phyloP scores from a whole-genome alignment of 2,113 vertebrate genomes.

The Tympanuchus pallidicinctus region DNA sequence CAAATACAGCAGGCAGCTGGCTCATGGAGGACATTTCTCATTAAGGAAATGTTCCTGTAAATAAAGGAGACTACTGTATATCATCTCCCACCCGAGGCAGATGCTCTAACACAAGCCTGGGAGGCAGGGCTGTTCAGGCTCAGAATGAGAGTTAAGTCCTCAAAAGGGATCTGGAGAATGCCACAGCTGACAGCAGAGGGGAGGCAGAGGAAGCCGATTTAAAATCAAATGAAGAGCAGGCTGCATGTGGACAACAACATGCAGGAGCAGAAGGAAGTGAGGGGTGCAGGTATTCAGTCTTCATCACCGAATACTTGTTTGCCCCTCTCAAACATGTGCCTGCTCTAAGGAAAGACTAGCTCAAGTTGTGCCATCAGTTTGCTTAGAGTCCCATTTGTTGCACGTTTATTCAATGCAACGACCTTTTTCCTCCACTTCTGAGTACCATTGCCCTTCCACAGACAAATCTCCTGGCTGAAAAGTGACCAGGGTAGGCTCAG shows the following conservation, averaged over 20 bases:
- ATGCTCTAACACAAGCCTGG: not conserved
- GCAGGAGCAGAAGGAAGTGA: conserved; percentile 7
- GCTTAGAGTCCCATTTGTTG: not conserved
- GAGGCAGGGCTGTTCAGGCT: conserved; percentile 49
- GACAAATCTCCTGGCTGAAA: not conserved
- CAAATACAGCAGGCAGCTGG: not conserved
- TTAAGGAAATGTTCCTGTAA: conserved; percentile 53
- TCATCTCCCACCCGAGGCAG: conserved; percentile 44
- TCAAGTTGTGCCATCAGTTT: not conserved
- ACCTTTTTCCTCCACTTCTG: not conserved
- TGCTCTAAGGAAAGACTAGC: not conserved
- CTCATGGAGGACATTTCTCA: conserved; percentile 37
- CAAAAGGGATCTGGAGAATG: conserved; percentile 68
- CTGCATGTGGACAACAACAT: not conserved
- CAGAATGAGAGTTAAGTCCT: conserved; percentile 48
- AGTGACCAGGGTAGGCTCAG: not conserved
- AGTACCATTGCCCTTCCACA: not conserved
- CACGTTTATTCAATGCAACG: not conserved
- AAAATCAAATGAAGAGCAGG: conserved; percentile 36
- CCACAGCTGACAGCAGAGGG: conserved; percentile 46
- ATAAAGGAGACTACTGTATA: conserved; percentile 66
- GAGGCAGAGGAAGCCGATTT: not conserved
- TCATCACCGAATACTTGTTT: not conserved
- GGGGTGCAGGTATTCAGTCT: not conserved
- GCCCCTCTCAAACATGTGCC: not conserved